phyloP scores from a whole-genome alignment of 1,140 invertebrate genomes.

The Aphis craccivora region DNA sequence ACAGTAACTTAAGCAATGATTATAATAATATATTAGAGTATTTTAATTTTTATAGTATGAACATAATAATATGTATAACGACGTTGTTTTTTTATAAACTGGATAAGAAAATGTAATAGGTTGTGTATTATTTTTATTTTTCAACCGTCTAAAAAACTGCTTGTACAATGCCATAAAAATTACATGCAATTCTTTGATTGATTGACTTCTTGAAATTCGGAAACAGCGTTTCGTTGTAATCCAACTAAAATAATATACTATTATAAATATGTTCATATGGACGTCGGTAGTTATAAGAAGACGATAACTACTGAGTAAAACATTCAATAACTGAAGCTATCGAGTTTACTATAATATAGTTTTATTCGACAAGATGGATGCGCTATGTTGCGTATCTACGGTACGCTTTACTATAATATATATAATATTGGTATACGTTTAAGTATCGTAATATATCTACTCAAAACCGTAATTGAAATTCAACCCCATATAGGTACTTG shows the following conservation, averaged over 20 bases:
- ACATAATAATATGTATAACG: not conserved
- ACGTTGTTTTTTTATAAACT: not conserved
- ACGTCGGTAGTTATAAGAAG: too few species aligned
- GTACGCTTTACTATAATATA: not conserved
- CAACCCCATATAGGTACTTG: not conserved
- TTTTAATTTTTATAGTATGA: not conserved
- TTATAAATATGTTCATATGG: too few species aligned
- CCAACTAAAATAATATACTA: too few species aligned
- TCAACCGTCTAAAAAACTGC: not conserved
- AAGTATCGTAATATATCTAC: constrained; percentile 3
- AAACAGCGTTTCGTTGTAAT: too few species aligned
- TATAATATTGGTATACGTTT: not conserved
- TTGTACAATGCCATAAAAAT: not conserved
- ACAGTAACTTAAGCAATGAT: not conserved
- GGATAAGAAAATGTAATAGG: not conserved
- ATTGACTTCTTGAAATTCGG: too few species aligned
- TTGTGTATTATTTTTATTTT: not conserved
- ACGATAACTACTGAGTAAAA: too few species aligned
- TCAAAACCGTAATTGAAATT: constrained; percentile 14
- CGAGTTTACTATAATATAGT: too few species aligned
- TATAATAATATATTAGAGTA: not conserved
- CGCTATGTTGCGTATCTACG: too few species aligned
- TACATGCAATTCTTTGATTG: too few species aligned
- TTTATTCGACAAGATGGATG: not conserved
- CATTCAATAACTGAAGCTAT: too few species aligned